Evolutionary conservation across 2,113 vertebrate species (phyloP).

Genomic region (Geothlypis trichas): DNA sequence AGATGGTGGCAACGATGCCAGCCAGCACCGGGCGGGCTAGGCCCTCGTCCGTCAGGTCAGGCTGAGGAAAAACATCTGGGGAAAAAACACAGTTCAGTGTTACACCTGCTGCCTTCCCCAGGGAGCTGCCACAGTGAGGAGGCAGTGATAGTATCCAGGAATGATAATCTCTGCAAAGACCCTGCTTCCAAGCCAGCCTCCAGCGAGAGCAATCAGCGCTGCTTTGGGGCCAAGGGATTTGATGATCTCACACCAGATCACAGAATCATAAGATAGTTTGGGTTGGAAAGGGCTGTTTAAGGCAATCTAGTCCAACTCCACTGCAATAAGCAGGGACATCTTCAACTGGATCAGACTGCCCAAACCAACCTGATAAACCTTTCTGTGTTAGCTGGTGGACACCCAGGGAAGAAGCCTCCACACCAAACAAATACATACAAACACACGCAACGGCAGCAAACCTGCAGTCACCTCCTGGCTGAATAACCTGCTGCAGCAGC

Average conservation of each 20-base stretch:
- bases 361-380: background rate
- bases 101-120: background rate
- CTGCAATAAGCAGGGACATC: background rate
- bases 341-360: background rate
- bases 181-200: background rate
- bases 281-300: background rate
- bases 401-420: background rate
- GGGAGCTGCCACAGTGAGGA: background rate
- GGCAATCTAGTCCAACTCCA: background rate
- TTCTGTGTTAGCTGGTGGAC: background rate
- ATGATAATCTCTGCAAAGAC: background rate
- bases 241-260: background rate
- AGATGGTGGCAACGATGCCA: conserved; percentile 97
- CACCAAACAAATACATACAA: background rate
- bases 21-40: conserved; percentile 95
- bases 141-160: background rate
- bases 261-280: background rate
- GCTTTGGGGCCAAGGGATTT: background rate
- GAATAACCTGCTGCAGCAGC: background rate
- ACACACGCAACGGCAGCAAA: background rate
- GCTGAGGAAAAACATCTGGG: conserved; percentile 92
- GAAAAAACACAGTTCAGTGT: background rate
- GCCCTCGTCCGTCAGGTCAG: conserved; percentile 92
- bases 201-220: fast-evolving
- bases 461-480: background rate